phyloP scores from a whole-genome alignment of 2,113 vertebrate genomes.

The Poicephalus meyeri region DNA sequence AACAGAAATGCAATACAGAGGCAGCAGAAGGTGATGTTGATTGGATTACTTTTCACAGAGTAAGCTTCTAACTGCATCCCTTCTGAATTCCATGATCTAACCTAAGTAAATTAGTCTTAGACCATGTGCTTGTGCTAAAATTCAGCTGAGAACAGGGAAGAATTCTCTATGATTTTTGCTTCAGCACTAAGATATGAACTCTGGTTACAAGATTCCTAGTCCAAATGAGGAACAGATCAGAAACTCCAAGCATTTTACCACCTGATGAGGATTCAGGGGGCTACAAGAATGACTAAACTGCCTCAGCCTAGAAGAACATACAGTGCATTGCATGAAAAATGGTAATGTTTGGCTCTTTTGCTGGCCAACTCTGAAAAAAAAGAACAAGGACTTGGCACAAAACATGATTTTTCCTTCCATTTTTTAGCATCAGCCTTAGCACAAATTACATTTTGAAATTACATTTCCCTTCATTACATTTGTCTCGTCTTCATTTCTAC shows the following conservation, averaged over 20 bases:
- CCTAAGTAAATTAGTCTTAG: neutral
- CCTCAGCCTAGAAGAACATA: conserved; percentile 3
- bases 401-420: neutral
- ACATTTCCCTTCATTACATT: neutral
- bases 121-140: neutral
- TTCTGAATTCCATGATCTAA: neutral
- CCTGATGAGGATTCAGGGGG: neutral
- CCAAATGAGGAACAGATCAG: neutral
- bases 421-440: neutral
- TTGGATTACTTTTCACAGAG: neutral
- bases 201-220: neutral
- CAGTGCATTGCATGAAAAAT: neutral
- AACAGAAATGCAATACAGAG: neutral
- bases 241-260: conserved; percentile 44
- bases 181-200: neutral
- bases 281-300: conserved; percentile 14
- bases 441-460: neutral
- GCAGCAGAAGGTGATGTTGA: neutral
- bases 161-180: neutral
- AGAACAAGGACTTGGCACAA: neutral
- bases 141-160: neutral
- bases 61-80: neutral
- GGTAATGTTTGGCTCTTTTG: neutral
- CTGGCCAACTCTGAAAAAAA: neutral
- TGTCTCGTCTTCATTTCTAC: neutral